phyloP scores from a whole-genome alignment of 2,888 invertebrate genomes.

The Trachelus stipa region DNA sequence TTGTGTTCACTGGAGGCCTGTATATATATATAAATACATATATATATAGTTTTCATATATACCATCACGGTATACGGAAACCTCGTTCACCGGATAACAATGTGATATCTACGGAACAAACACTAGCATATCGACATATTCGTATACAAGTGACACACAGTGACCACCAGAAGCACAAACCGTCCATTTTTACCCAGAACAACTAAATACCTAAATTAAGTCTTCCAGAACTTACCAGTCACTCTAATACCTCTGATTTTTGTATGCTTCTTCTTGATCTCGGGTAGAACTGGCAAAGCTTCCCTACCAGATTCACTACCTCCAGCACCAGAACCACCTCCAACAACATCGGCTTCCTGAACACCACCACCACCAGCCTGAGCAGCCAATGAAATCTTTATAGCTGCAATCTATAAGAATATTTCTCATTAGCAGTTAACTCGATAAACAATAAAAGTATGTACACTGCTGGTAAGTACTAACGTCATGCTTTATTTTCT shows the following conservation, averaged over 20 bases:
- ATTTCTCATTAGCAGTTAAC: not conserved
- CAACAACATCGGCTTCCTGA: conserved; percentile 86
- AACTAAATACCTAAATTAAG: conserved; percentile 41
- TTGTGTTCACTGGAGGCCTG: not conserved
- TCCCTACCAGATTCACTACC: conserved; percentile 70
- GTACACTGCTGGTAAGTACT: conserved; percentile 31
- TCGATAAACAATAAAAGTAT: not conserved
- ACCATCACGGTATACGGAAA: not conserved
- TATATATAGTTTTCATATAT: not conserved
- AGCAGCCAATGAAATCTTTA: conserved; percentile 89
- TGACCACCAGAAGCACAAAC: not conserved
- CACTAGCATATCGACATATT: not conserved
- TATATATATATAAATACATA: not conserved
- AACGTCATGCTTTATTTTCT: conserved; percentile 89
- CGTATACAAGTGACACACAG: conserved; percentile 15
- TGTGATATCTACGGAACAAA: not conserved
- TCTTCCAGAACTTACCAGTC: conserved; percentile 77
- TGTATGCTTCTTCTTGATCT: conserved; percentile 69
- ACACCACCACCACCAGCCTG: conserved; percentile 74
- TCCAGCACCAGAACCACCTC: conserved; percentile 76
- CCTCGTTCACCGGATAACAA: not conserved
- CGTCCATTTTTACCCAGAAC: not conserved
- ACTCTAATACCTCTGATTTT: conserved; percentile 78
- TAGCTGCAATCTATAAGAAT: conserved; percentile 78
- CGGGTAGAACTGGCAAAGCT: conserved; percentile 60